phyloP scores from a whole-genome alignment of 1,140 invertebrate genomes.

The Pissodes strobi region DNA sequence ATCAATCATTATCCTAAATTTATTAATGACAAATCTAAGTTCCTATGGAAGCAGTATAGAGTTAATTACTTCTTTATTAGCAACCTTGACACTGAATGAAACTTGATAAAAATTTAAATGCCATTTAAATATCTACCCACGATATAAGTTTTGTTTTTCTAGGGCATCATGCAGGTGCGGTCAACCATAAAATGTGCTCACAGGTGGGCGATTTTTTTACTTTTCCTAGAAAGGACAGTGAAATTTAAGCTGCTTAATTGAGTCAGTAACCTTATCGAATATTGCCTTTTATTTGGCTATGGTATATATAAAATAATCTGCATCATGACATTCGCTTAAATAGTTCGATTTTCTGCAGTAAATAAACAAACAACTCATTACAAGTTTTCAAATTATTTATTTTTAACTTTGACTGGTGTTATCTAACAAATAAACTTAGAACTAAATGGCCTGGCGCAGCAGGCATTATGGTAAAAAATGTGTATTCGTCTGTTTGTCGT shows the following conservation, averaged over 20 bases:
- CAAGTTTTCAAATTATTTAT: background rate
- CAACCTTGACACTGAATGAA: background rate
- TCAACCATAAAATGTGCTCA: conserved; percentile 13
- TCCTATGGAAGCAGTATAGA: background rate
- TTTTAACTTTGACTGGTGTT: background rate
- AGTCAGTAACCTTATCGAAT: too few species aligned
- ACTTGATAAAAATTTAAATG: background rate
- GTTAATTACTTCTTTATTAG: conserved; percentile 17
- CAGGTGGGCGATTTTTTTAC: conserved; percentile 17
- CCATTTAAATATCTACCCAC: conserved; percentile 5
- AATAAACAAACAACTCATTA: background rate
- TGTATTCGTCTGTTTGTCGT: background rate
- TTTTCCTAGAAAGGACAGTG: background rate
- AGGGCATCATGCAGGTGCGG: conserved; percentile 22
- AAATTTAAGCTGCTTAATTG: background rate
- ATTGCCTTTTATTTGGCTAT: too few species aligned
- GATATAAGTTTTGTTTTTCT: conserved; percentile 13
- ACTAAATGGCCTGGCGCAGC: background rate
- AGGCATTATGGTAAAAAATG: conserved; percentile 7
- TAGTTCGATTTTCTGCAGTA: background rate
- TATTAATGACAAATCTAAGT: conserved; percentile 2
- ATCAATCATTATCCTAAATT: background rate
- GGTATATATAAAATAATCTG: background rate
- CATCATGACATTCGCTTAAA: background rate
- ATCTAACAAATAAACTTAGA: conserved; percentile 10